Evolutionary conservation across 2,797 vertebrate genomes (phyloP), one percentile per base, ranked within the genome.

Genomic region (Acanthiza pusilla): DNA sequence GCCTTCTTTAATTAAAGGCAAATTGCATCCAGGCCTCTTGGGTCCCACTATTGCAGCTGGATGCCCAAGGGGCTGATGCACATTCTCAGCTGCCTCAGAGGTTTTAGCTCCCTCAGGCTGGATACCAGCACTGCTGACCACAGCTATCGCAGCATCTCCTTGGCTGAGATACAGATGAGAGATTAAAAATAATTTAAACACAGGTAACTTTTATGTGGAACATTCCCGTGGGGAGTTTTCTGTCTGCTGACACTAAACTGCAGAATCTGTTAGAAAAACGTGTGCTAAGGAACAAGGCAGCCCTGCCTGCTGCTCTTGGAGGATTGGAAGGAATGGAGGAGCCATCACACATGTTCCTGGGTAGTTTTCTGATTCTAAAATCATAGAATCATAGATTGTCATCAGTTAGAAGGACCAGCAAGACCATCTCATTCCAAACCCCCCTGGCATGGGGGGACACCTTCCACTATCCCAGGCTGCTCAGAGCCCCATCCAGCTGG

Each of bases 301-400:
- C 8, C 27, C 32, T 40, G 36, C 20, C 32, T 38, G 36, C 50
- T 72, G 19, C 6, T 81, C 88, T 55, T 26, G 36, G 27, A 54
- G 45, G 20, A 43, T 8, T 8, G 43, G 60, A 60, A 62, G 40
- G n/a, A 74, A 67, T 12, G 10, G 60, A 82, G 17, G 20, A 16
- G 9, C 20, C 19, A 66, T 14, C 65, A 26, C 22, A 20, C 1
- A 2, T 0, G 0, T 30, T 61, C 48, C 45, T 61, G 21, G 3
- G 8, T 1, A 55, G 42, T 8, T 40, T 65, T 42, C 14, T 6
- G 2, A 29, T 53, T 77, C 48, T n/a, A 45, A 74, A 78, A 90
- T 50, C 43, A n/a, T 2, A 63, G 42, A 70, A 48, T 26, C 58
- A 65, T 2, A 47, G 21, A 72, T 47, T 10, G 40, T 10, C 32